Evolutionary conservation across 1,140 invertebrate species (phyloP).

Genomic region (Hypothenemus hampei): DNA sequence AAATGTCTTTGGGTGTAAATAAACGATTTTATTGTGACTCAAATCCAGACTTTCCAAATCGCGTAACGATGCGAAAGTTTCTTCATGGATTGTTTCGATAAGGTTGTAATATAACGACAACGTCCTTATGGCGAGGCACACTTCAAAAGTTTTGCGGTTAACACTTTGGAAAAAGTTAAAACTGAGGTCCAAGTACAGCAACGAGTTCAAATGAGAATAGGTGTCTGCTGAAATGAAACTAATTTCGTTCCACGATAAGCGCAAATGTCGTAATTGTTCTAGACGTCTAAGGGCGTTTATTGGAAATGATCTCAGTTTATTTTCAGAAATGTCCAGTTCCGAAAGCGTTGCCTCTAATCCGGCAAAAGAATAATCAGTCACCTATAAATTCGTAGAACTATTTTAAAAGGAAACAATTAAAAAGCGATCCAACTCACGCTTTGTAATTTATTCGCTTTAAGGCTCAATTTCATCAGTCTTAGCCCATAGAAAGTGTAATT

Average conservation of each 20-base stretch:
- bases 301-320: slow-evolving; percentile 76
- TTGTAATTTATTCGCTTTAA: slow-evolving; percentile 75
- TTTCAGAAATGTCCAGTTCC: slow-evolving; percentile 81
- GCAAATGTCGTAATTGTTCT: slow-evolving; percentile 64
- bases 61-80: slow-evolving; percentile 66
- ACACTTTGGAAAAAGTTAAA: slow-evolving; percentile 78
- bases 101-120: slow-evolving; percentile 80
- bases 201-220: slow-evolving; percentile 63
- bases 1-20: slow-evolving; percentile 67
- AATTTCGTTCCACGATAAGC: slow-evolving; percentile 81
- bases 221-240: slow-evolving; percentile 61
- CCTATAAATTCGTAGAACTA: slow-evolving; percentile 34
- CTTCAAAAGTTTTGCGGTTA: slow-evolving; percentile 68
- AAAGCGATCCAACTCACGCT: slow-evolving; percentile 42
- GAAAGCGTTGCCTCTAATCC: slow-evolving; percentile 73
- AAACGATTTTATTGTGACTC: slow-evolving; percentile 80
- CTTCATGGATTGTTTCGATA: slow-evolving; percentile 70
- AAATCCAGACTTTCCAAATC: slow-evolving; percentile 79
- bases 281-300: slow-evolving; percentile 71
- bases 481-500: slow-evolving; percentile 84
- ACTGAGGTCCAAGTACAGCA: slow-evolving; percentile 77
- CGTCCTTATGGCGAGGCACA: slow-evolving; percentile 71
- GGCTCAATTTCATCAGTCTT: slow-evolving; percentile 72
- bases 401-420: neutral
- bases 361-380: slow-evolving; percentile 81